Evolutionary conservation across 2,113 vertebrate species (phyloP), one percentile per base, ranked within the genome.

Genomic region (Spilogale gracilis): DNA sequence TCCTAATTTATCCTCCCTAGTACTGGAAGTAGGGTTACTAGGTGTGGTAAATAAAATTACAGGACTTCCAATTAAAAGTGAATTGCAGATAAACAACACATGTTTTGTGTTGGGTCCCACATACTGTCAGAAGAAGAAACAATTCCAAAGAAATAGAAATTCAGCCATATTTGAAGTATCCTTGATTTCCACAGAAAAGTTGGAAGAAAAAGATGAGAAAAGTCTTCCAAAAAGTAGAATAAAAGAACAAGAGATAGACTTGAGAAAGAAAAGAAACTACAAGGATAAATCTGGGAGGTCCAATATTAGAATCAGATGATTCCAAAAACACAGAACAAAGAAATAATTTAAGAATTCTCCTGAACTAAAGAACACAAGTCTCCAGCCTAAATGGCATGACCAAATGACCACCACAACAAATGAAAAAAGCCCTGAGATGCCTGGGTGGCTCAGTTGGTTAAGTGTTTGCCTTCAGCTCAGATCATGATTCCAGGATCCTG

Each of bases 121-220:
- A 88, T 13, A 50, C 56, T 63, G 21, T 52, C 45, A 38, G 25
- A 97, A 88, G 23, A 84, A 80, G 52, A 85, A 94, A 80, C 43
- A 65, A 85, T 54, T 58, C 16, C 23, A 67, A 91, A 86, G 30
- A 89, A 45, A 48, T 48, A 50, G 65, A 82, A 82, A 95, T 69
- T 86, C 78, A 95, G 82, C 16, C 65, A 17, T 58, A 83, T 23
- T 88, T 94, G 85, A 84, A n/a, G 89, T 43, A 12, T 86, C 83
- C 48, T 69, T 86, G 61, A 93, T 67, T 95, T 95, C 71, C 43
- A 82, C 0, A 78, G 56, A 88, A 93, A 91, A 71, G 23, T 17
- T 94, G 16, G 45, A 94, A 82, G 71, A 86, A n/a, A 86, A 95
- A 86, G 54, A 21, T 78, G 32, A 84, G 69, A 69, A 95, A 95